These are phyloP conservation scores for Leptogaster cylindrica DNA, from an alignment of 2,888 invertebrate genomes.

Conservation along the genomic window DNA sequence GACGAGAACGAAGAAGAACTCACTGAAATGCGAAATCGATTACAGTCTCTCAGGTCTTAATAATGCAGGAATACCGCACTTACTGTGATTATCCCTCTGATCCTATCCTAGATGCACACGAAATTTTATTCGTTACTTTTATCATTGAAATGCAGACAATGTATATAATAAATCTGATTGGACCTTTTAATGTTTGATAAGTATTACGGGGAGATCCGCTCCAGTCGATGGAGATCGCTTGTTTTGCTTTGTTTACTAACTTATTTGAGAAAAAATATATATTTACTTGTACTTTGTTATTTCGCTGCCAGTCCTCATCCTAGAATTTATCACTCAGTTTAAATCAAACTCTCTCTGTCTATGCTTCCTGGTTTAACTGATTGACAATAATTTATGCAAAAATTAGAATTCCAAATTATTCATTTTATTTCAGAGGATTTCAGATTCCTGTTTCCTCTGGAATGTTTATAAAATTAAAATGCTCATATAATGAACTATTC, in stretches of 20 bases:
- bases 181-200: neutral
- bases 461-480: too few species aligned
- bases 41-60: constrained; percentile 88
- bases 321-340: too few species aligned
- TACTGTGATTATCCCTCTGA: constrained; percentile 23
- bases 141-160: neutral
- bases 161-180: neutral
- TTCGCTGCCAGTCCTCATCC: neutral
- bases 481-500: too few species aligned
- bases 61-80: neutral
- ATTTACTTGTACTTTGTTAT: constrained; percentile 12
- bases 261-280: constrained; percentile 28
- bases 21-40: constrained; percentile 89
- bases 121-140: constrained; percentile 7
- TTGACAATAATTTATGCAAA: too few species aligned
- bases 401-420: neutral
- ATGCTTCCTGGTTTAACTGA: too few species aligned
- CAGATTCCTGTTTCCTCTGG: too few species aligned
- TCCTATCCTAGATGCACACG: too few species aligned
- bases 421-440: too few species aligned
- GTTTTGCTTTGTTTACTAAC: constrained; percentile 23
- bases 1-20: constrained; percentile 79
- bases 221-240: neutral
- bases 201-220: neutral
- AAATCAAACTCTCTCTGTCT: too few species aligned